These are phyloP conservation scores for Drosophila mimetica DNA, from an alignment of 2,888 invertebrate genomes.

Conservation along the genomic window DNA sequence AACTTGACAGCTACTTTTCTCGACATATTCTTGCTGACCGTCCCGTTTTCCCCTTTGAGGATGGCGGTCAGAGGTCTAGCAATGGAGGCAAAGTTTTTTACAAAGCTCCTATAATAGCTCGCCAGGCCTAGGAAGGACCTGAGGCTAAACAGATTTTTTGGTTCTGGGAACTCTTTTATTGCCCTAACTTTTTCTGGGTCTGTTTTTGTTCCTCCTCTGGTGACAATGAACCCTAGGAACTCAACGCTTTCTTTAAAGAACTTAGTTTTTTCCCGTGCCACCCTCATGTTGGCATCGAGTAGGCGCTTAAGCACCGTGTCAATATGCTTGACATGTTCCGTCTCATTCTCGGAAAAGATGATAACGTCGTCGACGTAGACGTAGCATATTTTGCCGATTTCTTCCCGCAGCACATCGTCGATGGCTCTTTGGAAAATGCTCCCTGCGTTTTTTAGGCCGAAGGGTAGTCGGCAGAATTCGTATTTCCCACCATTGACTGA, in stretches of 20 bases:
- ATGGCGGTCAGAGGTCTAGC: neutral
- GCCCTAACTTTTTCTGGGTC: too few relatives aligned
- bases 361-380: neutral
- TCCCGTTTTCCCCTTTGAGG: constrained; percentile 7
- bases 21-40: constrained; percentile 1
- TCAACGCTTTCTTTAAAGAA: neutral
- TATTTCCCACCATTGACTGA: neutral
- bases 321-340: neutral
- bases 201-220: too few relatives aligned
- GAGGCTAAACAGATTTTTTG: too few relatives aligned
- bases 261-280: neutral
- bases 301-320: neutral
- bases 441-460: neutral
- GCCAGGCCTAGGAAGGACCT: too few relatives aligned
- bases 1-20: constrained; percentile 1
- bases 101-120: neutral
- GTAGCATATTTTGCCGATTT: too few relatives aligned
- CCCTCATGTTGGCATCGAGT: neutral
- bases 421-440: neutral
- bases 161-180: too few relatives aligned
- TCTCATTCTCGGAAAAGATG: neutral
- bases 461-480: neutral
- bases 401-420: neutral
- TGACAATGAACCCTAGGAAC: neutral
- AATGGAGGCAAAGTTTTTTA: neutral